Percentiles rank a stretch among this genome's conserved stretches.
Evolutionary conservation across 1,140 invertebrate genomes (phyloP).

Genomic region (Calliphora vicina): DNA sequence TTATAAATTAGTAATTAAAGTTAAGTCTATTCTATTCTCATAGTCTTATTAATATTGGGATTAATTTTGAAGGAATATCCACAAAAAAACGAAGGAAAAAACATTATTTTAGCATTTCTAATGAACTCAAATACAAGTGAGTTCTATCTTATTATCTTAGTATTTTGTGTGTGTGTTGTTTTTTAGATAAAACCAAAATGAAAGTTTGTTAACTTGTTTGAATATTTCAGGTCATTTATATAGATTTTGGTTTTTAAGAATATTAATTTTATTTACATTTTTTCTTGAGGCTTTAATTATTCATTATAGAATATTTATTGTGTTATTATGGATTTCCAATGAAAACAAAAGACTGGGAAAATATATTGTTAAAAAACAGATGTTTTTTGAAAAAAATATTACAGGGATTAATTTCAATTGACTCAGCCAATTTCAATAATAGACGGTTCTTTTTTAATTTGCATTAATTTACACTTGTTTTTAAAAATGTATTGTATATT

Average conservation of each 20-base stretch:
- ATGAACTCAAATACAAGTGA: not conserved
- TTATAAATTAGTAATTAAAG: not conserved
- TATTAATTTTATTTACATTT: not conserved
- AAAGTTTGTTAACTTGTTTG: not conserved
- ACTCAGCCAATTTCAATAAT: not conserved
- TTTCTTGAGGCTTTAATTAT: not conserved
- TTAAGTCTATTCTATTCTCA: not conserved
- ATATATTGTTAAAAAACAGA: not conserved
- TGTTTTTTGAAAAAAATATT: slow-evolving; percentile 3
- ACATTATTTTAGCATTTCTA: not conserved
- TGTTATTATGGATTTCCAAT: not conserved
- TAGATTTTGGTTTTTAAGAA: not conserved
- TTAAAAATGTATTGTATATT: no score
- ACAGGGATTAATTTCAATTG: not conserved
- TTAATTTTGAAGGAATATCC: not conserved
- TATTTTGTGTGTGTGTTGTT: not conserved
- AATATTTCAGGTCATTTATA: not conserved
- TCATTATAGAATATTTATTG: not conserved
- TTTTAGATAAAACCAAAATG: not conserved
- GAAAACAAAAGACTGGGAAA: slow-evolving; percentile 11
- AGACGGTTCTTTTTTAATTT: no score
- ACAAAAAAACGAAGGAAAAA: no score
- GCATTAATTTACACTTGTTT: no score
- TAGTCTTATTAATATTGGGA: not conserved
- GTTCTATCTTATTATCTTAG: no score